Base-by-base conservation (phyloP, 1,140 invertebrate genomes). In the Battus philenor region DNA sequence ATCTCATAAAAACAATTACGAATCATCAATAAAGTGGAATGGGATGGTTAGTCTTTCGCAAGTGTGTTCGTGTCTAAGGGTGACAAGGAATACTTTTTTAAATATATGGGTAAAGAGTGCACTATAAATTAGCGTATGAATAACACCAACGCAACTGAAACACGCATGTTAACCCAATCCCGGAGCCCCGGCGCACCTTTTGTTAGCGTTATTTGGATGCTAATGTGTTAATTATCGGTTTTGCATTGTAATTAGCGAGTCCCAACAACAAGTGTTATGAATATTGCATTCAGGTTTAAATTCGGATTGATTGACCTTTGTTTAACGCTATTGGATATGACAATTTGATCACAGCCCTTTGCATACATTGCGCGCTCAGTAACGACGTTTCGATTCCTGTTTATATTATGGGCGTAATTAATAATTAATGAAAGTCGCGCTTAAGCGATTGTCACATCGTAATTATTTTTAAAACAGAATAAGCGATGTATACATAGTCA, bases 191-290 rank as follows among this genome's bases (percentile, higher is more conserved):
- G 43, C 50, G 33, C 71, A 77, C 67, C 77, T 77, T 80, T 78
- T 81, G 72, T 81, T 59, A 59, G 47, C 44, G 57, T 72, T 66
- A 77, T 82, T 82, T 77, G 75, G 62, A 82, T 82, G 78, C 62
- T 82, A 82, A 82, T 77, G 58, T 59, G 62, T 77, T 76, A 73
- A 80, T 80, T 80, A 77, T 59, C 67, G 64, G 59, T 69, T 76
- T 78, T 81, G 71, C 78, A 82, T 82, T 54, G 60, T 60, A 68
- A 75, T 75, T 63, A 72, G 39, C 44, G 34, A 36, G 47, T 22
- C 50, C 36, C 50, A 50, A 49, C 56, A 55, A 59, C 57, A 50
- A 52, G 47, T 59, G 73, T 62, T 67, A 73, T 75, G 77, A 77
- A 77, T 75, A 77, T 77, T 72, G 60, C 64, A 68, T 70, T 68